These are phyloP conservation scores for Oncorhynchus mykiss DNA, from an alignment of 2,113 vertebrate genomes.

Conservation along the genomic window DNA sequence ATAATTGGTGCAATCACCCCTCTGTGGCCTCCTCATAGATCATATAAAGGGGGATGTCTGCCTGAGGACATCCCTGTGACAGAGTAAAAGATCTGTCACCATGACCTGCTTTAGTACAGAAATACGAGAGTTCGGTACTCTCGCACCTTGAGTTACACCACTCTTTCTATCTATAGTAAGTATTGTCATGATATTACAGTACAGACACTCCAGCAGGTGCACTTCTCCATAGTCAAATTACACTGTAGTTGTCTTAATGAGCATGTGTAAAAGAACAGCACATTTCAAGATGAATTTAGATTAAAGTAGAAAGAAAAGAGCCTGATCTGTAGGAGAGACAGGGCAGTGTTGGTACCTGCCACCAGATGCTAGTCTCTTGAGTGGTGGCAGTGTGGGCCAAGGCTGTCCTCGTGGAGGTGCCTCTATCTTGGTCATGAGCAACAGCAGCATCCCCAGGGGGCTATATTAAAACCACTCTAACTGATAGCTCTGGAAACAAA, in stretches of 20 bases:
- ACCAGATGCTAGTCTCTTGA: constrained; percentile 7
- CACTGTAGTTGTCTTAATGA: not conserved
- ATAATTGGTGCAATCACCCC: not conserved
- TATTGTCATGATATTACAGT: no score
- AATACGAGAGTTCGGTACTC: not conserved
- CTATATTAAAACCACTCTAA: constrained; percentile 49
- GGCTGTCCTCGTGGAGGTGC: constrained; percentile 47
- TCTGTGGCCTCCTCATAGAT: not conserved
- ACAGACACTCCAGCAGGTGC: not conserved
- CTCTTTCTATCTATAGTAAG: no score
- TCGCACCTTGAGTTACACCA: not conserved
- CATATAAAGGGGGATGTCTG: not conserved
- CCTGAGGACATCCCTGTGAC: not conserved
- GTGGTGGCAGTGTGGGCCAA: constrained; percentile 9
- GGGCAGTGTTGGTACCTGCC: not conserved
- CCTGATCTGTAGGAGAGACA: not conserved
- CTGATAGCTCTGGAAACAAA: constrained; percentile 55
- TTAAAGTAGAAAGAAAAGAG: not conserved
- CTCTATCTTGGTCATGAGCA: constrained; percentile 46
- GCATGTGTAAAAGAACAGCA: not conserved
- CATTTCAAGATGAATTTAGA: not conserved
- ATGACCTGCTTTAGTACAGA: not conserved
- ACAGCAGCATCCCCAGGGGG: constrained; percentile 46
- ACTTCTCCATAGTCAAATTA: not conserved
- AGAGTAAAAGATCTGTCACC: not conserved